A percentile compares a stretch with the other conserved stretches of the same genome.
These are phyloP conservation scores for Dascyllus trimaculatus DNA, from an alignment of 2,113 vertebrate species.

Conservation along the genomic window DNA sequence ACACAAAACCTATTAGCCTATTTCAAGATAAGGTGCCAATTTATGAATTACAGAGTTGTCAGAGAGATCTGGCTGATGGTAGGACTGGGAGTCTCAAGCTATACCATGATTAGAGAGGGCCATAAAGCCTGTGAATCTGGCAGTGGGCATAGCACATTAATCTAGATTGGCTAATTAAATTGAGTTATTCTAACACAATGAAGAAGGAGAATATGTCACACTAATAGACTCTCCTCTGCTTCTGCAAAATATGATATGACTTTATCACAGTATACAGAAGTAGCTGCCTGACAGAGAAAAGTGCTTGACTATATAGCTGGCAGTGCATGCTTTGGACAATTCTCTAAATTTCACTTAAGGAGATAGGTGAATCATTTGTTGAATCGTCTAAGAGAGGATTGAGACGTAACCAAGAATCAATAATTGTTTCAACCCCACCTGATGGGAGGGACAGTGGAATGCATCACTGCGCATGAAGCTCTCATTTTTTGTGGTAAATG, in stretches of 20 bases:
- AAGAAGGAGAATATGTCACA: neutral
- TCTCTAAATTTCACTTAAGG: neutral
- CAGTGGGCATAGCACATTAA: neutral
- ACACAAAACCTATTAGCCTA: neutral
- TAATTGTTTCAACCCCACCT: neutral
- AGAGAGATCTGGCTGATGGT: neutral
- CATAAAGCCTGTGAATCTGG: neutral
- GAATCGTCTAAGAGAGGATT: neutral
- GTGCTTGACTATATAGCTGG: neutral
- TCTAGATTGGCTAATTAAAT: neutral
- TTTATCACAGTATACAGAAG: neutral
- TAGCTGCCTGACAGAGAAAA: neutral
- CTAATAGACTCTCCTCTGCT: neutral
- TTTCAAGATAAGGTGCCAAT: neutral
- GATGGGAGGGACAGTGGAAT: neutral
- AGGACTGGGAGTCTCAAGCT: neutral
- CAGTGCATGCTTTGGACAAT: neutral
- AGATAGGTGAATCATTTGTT: neutral
- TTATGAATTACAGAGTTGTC: neutral
- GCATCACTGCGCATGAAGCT: neutral
- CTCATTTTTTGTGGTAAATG: neutral
- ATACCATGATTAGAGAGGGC: neutral
- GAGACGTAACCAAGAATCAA: neutral
- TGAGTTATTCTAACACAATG: neutral
- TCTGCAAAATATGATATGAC: neutral